Evolutionary conservation across 2,113 vertebrate species (phyloP).

Genomic region (Australoheros scitulus): DNA sequence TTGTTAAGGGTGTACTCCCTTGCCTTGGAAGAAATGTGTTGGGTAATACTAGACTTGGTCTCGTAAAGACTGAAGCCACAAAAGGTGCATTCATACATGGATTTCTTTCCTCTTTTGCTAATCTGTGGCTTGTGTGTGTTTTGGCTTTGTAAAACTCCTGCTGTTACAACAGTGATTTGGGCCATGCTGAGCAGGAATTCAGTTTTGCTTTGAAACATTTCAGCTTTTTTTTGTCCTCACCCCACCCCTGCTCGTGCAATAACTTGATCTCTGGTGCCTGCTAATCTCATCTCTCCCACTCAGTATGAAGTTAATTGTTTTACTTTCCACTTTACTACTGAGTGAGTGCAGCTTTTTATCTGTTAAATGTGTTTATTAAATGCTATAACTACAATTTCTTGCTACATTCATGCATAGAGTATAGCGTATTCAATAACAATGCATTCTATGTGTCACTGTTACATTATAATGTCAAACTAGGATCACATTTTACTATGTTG

Average conservation of each 20-base stretch:
- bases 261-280: constrained; percentile 18
- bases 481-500: neutral
- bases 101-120: constrained; percentile 5
- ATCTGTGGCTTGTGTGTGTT: neutral
- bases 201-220: constrained; percentile 12
- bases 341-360: neutral
- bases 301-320: constrained; percentile 17
- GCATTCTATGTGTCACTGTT: neutral
- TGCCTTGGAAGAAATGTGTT: neutral
- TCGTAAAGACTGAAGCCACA: neutral
- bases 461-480: neutral
- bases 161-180: neutral
- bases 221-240: neutral
- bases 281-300: constrained; percentile 20
- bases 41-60: neutral
- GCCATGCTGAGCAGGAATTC: constrained; percentile 4
- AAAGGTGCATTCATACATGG: neutral
- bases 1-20: neutral
- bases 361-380: neutral
- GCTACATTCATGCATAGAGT: neutral
- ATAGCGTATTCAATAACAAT: neutral
- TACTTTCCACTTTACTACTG: neutral
- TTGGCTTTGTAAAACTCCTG: neutral
- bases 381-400: neutral
- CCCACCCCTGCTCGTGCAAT: neutral